Conservation (phyloP, 2,888 invertebrate species). For the Euclidia mi region DNA sequence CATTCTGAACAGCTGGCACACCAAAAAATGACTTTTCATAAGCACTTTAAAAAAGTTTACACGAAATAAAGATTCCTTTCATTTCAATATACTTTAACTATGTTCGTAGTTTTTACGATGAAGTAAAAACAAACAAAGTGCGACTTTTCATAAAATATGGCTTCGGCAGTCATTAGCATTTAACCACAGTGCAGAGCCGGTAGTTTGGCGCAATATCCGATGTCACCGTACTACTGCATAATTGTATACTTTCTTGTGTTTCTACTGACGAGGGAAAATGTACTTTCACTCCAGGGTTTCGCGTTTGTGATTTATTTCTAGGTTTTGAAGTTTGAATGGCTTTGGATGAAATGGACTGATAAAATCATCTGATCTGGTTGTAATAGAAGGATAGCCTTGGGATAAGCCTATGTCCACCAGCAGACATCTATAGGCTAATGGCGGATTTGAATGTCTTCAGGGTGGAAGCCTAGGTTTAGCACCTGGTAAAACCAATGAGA, state of each 20-base stretch:
- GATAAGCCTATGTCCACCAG: too few relatives aligned
- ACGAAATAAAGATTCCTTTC: too few relatives aligned
- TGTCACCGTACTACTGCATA: constrained; percentile 44
- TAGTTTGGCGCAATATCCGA: constrained; percentile 50
- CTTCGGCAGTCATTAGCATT: constrained; percentile 3
- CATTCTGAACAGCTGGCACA: too few relatives aligned
- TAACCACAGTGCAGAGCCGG: constrained; percentile 13
- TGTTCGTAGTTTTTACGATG: not conserved
- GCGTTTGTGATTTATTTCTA: constrained; percentile 1
- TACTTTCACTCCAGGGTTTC: constrained; percentile 35
- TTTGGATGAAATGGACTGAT: too few relatives aligned
- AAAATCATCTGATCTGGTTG: too few relatives aligned
- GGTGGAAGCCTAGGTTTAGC: too few relatives aligned
- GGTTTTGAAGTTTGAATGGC: not conserved
- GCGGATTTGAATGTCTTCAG: too few relatives aligned
- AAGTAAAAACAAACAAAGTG: not conserved
- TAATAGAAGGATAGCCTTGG: not conserved
- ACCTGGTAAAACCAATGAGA: too few relatives aligned
- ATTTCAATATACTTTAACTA: too few relatives aligned
- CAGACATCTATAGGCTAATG: too few relatives aligned
- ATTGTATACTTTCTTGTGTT: constrained; percentile 52
- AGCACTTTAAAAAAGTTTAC: too few relatives aligned
- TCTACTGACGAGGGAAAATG: constrained; percentile 39
- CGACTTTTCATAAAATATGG: not conserved
- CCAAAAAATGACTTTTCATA: too few relatives aligned